Percentiles rank a stretch among this genome's conserved stretches.
Evolutionary conservation across 2,113 vertebrate genomes (phyloP).

Genomic region (Papio anubis): DNA sequence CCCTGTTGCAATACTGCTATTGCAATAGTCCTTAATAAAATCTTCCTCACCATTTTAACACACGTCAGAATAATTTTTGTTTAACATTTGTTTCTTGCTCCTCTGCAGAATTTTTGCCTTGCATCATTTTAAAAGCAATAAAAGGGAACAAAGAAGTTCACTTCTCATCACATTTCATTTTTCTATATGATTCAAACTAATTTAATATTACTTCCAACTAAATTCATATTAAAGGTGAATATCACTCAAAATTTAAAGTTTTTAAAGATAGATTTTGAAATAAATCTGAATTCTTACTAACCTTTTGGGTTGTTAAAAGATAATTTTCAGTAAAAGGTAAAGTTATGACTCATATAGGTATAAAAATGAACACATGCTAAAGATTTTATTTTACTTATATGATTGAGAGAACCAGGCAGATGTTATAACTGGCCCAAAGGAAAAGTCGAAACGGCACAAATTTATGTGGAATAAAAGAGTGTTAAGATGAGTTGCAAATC

Average conservation of each 20-base stretch:
- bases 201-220: neutral
- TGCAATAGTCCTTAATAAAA: neutral
- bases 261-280: conserved; percentile 33
- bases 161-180: conserved; percentile 20
- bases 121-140: neutral
- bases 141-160: neutral
- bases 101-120: neutral
- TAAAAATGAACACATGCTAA: neutral
- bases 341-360: neutral
- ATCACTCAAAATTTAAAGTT: conserved; percentile 9
- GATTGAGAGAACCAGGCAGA: neutral
- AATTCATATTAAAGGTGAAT: neutral
- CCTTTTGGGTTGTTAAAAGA: conserved; percentile 38
- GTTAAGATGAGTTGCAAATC: neutral
- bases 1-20: neutral
- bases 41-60: neutral
- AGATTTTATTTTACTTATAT: conserved; percentile 39
- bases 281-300: conserved; percentile 29
- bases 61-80: conserved; percentile 2
- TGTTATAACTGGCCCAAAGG: neutral
- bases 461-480: neutral
- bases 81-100: neutral
- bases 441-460: neutral
- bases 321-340: conserved; percentile 21
- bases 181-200: conserved; percentile 9